phyloP scores from a whole-genome alignment of 2,797 vertebrate genomes.

The Sebastes trivittatus region DNA sequence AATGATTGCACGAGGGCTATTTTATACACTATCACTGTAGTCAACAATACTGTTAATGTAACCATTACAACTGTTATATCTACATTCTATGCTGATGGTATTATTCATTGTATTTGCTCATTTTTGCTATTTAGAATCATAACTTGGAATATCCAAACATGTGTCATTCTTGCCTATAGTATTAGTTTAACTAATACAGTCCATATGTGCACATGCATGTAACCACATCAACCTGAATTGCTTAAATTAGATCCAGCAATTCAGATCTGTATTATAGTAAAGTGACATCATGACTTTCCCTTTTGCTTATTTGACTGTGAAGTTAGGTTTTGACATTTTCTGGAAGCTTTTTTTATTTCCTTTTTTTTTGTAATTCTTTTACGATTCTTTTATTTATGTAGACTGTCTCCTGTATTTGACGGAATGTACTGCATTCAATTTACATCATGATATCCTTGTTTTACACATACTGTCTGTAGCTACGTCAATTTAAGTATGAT shows the following conservation, averaged over 20 bases:
- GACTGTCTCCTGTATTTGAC: not conserved
- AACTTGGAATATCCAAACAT: not conserved
- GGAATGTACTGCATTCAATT: not conserved
- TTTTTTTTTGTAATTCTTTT: not conserved
- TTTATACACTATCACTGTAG: constrained; percentile 4
- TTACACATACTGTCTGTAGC: not conserved
- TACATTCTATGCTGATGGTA: not conserved
- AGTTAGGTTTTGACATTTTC: not conserved
- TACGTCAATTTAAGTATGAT: not conserved
- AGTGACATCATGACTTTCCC: not conserved
- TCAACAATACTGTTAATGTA: not conserved
- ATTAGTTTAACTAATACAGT: not conserved
- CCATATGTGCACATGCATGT: not conserved
- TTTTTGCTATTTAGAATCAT: not conserved
- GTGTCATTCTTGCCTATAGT: not conserved
- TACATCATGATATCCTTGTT: not conserved
- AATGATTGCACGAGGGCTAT: not conserved
- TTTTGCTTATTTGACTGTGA: not conserved
- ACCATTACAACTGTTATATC: not conserved
- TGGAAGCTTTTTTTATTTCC: not conserved
- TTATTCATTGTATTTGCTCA: not conserved
- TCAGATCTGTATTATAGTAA: not conserved
- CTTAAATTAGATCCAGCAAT: not conserved
- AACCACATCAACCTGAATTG: not conserved
- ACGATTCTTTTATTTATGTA: constrained; percentile 5